These are phyloP conservation scores for Trimorus sp. DNA, from an alignment of 2,888 invertebrate species.

Conservation along the genomic window DNA sequence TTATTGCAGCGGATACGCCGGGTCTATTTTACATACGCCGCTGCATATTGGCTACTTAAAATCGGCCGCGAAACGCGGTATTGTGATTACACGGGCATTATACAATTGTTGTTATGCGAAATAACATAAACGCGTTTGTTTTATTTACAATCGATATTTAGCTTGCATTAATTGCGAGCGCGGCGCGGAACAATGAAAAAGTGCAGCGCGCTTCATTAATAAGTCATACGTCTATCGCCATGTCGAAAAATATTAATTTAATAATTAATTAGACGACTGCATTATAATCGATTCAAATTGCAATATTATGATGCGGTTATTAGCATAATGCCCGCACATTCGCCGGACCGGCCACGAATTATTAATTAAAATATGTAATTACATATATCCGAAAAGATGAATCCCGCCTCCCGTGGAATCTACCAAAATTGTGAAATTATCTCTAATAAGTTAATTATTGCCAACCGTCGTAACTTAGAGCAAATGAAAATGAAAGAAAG, in stretches of 20 bases:
- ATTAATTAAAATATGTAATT: conserved; percentile 37
- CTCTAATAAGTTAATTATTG: neutral
- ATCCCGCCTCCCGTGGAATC: neutral
- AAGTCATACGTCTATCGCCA: neutral
- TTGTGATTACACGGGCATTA: conserved; percentile 10
- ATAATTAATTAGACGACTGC: conserved; percentile 33
- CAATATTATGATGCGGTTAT: conserved; percentile 40
- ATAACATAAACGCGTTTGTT: neutral
- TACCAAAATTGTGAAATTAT: conserved; percentile 15
- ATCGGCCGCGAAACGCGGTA: conserved; percentile 7
- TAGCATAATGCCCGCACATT: conserved; percentile 37
- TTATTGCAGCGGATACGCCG: no score
- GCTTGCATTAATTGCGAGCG: conserved; percentile 2
- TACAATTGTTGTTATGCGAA: neutral
- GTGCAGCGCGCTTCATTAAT: neutral
- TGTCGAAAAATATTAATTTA: conserved; percentile 24
- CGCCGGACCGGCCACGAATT: conserved; percentile 25
- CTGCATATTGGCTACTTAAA: no score
- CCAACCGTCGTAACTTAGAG: no score
- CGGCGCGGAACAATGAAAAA: neutral
- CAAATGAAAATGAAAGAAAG: no score
- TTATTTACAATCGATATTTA: conserved; percentile 5
- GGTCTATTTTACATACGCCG: no score
- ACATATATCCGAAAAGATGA: conserved; percentile 19
- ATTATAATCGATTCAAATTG: conserved; percentile 36